Evolutionary conservation across 1,140 invertebrate species (phyloP), one percentile per base, ranked within the genome.

Genomic region (Hormaphis cornu): DNA sequence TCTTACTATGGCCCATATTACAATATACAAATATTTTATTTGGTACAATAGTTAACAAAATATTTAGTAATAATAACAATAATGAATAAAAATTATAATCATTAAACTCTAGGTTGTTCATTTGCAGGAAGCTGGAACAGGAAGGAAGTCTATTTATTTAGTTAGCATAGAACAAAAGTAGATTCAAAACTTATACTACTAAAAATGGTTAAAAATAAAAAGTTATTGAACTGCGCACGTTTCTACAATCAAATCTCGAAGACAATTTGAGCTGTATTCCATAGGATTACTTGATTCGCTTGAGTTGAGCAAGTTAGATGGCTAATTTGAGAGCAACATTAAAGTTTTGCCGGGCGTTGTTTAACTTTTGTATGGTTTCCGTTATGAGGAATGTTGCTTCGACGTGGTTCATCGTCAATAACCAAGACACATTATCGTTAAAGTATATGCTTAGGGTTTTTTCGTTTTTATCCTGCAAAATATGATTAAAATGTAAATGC

Each of bases 381-480:
- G 0, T 28, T n/a, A 46, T 66, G 2, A 48, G 2, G 0, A 24
- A 8, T n/a, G 48, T 44, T 9, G 44, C 42, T 46, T 66, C 61
- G 16, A 37, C 20, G 20, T 16, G 44, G 6, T 66, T 66, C 12
- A 66, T 22, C 8, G 24, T 33, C 16, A 66, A 48, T 12, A 35
- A 46, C 61, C 61, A 66, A 3, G 61, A 50, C 22, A 50, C 18
- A 5, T 66, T 48, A 6, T 24, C 30, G 26, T 66, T 30, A 22
- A 66, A 66, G 9, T 66, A 18, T 44, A 66, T 22, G 7, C 42
- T 6, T 18, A 66, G 40, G 12, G 24, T 66, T 14, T 66, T 44
- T 33, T 66, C 28, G 1, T 66, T 50, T 48, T 33, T 50, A 33
- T 50, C 61, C 61, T 66, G n/a, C 3, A 42, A 42, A n/a, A 42